These are phyloP conservation scores for Gibbula magus DNA, from an alignment of 2,888 invertebrate species.

Conservation along the genomic window DNA sequence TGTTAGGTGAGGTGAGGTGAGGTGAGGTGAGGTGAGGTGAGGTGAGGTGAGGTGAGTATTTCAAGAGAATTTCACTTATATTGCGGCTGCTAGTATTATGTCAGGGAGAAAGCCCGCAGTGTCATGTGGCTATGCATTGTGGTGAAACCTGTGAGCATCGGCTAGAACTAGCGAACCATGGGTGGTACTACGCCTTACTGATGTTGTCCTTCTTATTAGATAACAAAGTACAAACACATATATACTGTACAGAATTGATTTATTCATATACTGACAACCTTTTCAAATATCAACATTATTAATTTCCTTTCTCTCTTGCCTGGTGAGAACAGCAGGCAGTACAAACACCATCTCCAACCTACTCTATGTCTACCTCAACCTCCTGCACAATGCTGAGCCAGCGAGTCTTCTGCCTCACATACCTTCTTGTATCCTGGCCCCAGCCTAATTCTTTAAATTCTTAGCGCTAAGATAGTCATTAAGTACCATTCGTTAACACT, in stretches of 20 bases:
- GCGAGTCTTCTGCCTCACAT: neutral
- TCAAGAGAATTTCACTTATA: too few relatives aligned
- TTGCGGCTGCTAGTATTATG: too few relatives aligned
- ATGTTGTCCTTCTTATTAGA: neutral
- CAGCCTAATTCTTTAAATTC: too few relatives aligned
- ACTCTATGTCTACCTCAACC: neutral
- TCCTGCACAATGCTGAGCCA: neutral
- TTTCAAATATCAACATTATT: neutral
- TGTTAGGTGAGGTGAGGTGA: neutral
- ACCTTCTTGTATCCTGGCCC: neutral
- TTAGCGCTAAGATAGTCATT: too few relatives aligned
- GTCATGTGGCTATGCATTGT: too few relatives aligned
- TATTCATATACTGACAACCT: conserved; percentile 18
- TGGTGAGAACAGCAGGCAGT: neutral
- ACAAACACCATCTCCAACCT: neutral
- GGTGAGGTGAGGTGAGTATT: neutral
- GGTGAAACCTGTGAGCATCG: too few relatives aligned
- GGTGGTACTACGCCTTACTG: too few relatives aligned
- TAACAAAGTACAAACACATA: neutral
- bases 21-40: neutral
- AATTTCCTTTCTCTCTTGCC: neutral
- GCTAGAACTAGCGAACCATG: too few relatives aligned
- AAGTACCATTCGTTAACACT: too few relatives aligned
- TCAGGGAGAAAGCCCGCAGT: too few relatives aligned
- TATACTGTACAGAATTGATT: conserved; percentile 17